A percentile compares a stretch with the other conserved stretches of the same genome.
Evolutionary conservation across 2,113 vertebrate species (phyloP).

Genomic region (Gymnogyps californianus): DNA sequence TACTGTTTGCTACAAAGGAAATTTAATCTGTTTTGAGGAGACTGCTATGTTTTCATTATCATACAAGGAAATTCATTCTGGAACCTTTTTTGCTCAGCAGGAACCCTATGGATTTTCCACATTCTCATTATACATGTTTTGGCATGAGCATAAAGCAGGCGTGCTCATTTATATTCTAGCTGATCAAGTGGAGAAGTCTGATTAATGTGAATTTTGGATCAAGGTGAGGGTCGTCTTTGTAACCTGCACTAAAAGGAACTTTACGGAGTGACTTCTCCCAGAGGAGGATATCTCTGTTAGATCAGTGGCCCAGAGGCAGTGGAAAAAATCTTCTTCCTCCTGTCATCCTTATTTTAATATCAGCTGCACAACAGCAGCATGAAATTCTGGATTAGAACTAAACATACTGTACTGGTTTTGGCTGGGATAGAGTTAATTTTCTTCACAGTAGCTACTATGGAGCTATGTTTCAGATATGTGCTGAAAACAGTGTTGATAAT

Average conservation of each 20-base stretch:
- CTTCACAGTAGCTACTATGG: no score
- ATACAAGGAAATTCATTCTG: constrained; percentile 24
- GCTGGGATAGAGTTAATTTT: no score
- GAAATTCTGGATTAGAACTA: background rate
- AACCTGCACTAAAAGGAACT: constrained; percentile 27
- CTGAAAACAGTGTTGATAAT: no score
- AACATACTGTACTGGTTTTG: background rate
- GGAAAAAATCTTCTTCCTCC: constrained; percentile 11
- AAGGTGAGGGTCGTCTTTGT: constrained; percentile 1
- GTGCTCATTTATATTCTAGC: background rate
- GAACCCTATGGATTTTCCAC: background rate
- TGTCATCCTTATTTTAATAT: constrained; percentile 30
- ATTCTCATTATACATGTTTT: constrained; percentile 5
- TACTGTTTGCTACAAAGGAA: constrained; percentile 36
- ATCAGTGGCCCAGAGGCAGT: constrained; percentile 32
- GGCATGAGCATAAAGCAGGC: constrained; percentile 16
- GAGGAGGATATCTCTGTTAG: background rate
- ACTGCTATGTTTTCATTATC: constrained; percentile 11
- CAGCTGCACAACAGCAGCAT: constrained; percentile 23
- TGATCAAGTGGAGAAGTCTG: constrained; percentile 26
- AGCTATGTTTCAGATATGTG: no score
- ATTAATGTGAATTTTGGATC: constrained; percentile 45
- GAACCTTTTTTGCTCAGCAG: constrained; percentile 26
- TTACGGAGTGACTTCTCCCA: background rate
- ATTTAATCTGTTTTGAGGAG: constrained; percentile 36